Evolutionary conservation across 2,888 invertebrate genomes (phyloP), one percentile per base, ranked within the genome.

Genomic region (Mesorhabditis belari): DNA sequence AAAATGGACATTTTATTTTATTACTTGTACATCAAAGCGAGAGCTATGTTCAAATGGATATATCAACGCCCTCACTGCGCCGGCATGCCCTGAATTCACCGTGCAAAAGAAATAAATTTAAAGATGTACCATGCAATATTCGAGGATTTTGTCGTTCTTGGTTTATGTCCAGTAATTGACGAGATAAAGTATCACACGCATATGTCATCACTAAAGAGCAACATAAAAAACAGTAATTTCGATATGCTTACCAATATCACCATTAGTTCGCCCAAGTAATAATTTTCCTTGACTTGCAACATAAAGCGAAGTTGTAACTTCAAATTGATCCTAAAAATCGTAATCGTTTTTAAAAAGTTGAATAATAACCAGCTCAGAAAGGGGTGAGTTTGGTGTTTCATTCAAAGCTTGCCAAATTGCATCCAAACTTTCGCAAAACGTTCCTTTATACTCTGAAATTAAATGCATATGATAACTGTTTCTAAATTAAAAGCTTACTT

Each of bases 201-300:
- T 94, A 91, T 56, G 93, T 89, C 65, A 96, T 92, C 24, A 96
- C 89, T 35, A 35, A 35, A 35, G 12, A 9, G 44, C 12, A 35
- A 35, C 12, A 35, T 35, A 17, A 35, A 17, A 17, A n/a, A n/a
- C n/a, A n/a, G n/a, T 35, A 17, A 0, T 9, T 35, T n/a, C 44
- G 12, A 35, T 35, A n/a, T 35, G n/a, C n/a, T 35, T 35, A 35
- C 44, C 44, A 66, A 98, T 95, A 59, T 90, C 88, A 2, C 98
- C 98, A 81, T 98, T 93, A 80, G 92, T 91, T 9, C 94, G 86
- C 0, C 96, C 96, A 66, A 94, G 90, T 12, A 95, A 93, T 61
- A 98, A 84, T 5, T 92, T 88, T 75, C 94, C 93, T 78, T 94
- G 93, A 57, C 90, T 88, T 0, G 94, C 89, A 57, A 96, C 85